Base-by-base conservation (phyloP, 2,888 invertebrate species). In the Sesamia inferens region DNA sequence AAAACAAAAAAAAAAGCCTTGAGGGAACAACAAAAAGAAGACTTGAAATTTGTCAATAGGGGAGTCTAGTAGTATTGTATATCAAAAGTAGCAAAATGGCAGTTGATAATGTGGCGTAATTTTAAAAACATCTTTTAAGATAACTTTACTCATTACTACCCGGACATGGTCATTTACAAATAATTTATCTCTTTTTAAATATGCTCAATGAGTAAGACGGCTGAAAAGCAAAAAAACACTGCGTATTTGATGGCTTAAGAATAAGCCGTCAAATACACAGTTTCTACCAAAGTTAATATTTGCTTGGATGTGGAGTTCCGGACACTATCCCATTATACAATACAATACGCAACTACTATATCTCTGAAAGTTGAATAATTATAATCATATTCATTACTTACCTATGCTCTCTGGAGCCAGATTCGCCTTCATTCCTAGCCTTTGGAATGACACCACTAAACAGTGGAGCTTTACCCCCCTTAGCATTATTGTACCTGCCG, bases 371-470 rank as follows among this genome's bases (percentile, higher is more conserved):
- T 19, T 0, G 1, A 22, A 31, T 31, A 1, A 39, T 22, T 19
- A 7, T 14, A n/a, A 16, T 16, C 0, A 39, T 31, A 22, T n/a
- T 31, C 11, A 55, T 39, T 31, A 47, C 76, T 76, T 84, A 96
- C 94, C 96, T 93, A 78, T 93, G 94, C 71, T 96, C 95, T 70
- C 92, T 92, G 2, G 92, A 86, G 4, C 86, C 84, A 31, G 91
- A 87, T 47, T 94, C 94, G 2, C 86, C 92, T 68, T 95, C 95
- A 79, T 88, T 90, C 67, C 87, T 91, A 0, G 93, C 81, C 68
- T 94, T 95, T 0, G 94, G 94, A 79, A 94, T 92, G 2, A 94
- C 93, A 4, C 94, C 93, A 78, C 94, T 94, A 73, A 95, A 94
- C 14, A 95, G 84, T 4, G 94, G 92, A 19, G 91, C 88, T 54